Conservation (phyloP, 2,113 vertebrate genomes). For the Neoarius graeffei region DNA sequence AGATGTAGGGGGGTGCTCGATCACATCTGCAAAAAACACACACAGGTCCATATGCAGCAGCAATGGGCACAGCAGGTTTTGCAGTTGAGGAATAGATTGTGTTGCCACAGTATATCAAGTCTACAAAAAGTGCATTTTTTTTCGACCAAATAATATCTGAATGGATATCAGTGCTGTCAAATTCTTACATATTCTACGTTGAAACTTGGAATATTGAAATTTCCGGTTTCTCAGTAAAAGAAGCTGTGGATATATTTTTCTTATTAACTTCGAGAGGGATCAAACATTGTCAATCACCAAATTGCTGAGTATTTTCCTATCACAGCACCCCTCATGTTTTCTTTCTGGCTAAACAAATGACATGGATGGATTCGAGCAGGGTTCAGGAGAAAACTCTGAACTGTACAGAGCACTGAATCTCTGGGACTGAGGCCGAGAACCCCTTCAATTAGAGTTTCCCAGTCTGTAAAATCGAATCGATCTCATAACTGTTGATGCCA, state of each 20-base stretch:
- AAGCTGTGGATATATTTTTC: neutral
- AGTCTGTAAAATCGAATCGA: neutral
- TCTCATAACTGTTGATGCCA: neutral
- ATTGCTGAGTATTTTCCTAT: neutral
- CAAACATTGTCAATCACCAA: neutral
- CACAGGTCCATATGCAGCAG: constrained; percentile 63
- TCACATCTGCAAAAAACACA: constrained; percentile 65
- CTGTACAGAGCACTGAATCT: neutral
- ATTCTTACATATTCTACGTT: too few species aligned
- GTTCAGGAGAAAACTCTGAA: neutral
- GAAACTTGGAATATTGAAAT: neutral
- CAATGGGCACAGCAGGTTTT: constrained; percentile 25
- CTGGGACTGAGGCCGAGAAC: neutral
- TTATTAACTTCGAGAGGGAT: neutral
- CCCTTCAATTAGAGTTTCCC: neutral
- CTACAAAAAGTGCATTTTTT: neutral
- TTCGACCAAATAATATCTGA: neutral
- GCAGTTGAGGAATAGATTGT: neutral
- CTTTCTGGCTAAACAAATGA: neutral
- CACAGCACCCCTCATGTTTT: neutral
- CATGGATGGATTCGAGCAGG: neutral
- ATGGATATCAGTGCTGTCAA: neutral
- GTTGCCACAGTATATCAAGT: constrained; percentile 36
- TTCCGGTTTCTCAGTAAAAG: neutral
- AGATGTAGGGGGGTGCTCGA: constrained; percentile 23